phyloP scores from a whole-genome alignment of 2,113 vertebrate genomes.

The Apaloderma vittatum region DNA sequence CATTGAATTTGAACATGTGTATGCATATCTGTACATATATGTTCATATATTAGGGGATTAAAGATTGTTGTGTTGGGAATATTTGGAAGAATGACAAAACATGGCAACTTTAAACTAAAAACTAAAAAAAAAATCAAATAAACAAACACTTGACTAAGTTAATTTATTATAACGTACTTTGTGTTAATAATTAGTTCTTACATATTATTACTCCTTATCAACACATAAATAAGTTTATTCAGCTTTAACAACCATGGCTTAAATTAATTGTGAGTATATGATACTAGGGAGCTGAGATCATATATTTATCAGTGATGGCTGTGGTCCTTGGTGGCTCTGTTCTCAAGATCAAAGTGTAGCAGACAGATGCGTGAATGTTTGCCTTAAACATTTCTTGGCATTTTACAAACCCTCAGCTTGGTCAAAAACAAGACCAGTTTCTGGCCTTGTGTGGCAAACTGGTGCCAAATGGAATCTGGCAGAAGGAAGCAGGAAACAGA shows the following conservation, averaged over 20 bases:
- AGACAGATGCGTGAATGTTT: too few species aligned
- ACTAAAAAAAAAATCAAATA: background rate
- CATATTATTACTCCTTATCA: background rate
- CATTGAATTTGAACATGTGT: background rate
- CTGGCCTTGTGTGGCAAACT: too few species aligned
- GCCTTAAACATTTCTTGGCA: too few species aligned
- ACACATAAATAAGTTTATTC: background rate
- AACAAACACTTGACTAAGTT: background rate
- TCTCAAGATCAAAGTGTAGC: too few species aligned
- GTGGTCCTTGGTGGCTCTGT: background rate
- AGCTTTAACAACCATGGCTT: background rate
- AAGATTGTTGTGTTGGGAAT: background rate
- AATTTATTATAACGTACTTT: background rate
- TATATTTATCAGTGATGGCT: background rate
- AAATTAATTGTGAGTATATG: background rate
- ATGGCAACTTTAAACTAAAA: background rate
- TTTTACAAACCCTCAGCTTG: too few species aligned
- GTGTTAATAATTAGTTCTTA: background rate
- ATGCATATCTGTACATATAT: background rate
- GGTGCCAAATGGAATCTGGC: too few species aligned
- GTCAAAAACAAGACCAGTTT: too few species aligned
- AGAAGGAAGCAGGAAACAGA: too few species aligned
- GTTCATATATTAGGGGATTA: background rate
- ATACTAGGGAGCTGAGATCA: background rate
- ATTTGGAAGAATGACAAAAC: background rate